Evolutionary conservation across 2,888 invertebrate species (phyloP), one percentile per base, ranked within the genome.

Genomic region (Lepetodrilus schrolli): DNA sequence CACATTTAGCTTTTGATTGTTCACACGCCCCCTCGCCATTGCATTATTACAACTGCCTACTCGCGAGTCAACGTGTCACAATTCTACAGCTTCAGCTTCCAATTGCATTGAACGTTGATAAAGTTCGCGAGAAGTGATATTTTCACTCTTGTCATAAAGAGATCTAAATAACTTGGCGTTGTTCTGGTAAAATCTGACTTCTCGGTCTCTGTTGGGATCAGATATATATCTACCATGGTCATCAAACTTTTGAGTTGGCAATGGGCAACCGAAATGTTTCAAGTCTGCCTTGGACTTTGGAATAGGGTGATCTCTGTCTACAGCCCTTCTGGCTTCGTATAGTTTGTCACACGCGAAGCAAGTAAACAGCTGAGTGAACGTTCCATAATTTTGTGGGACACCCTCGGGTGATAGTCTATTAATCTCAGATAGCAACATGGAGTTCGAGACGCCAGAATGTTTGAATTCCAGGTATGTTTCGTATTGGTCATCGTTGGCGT

Each of bases 211-310:
- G n/a, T 13, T 23, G 13, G 34, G 10, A 17, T 58, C 58, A n/a
- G 10, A 17, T 5, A 58, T 34, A 58, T 1, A 5, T 26, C 7
- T 26, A 10, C 58, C 30, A n/a, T 34, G 10, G 23, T 58, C 58
- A 30, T 58, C 58, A 30, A 30, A 34, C 2, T 34, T 58, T 23
- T 13, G 7, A 4, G 13, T 13, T 1, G 93, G 93, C 49, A 86
- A 76, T 2, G 92, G 91, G 84, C 93, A 93, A 74, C 92, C 87
- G 75, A 92, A 93, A 79, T 93, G 92, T 4, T 80, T 70, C 0
- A 79, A 20, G 30, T 68, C 76, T 1, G 83, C 85, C 43, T 77
- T 74, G 34, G 80, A 78, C 4, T 23, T 69, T 36, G 51, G 47
- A 5, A 50, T 20, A 8, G 68, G 26, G 37, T 74, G 66, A 4